Base-by-base conservation (phyloP, 1,140 invertebrate genomes). In the Nephila pilipes region DNA sequence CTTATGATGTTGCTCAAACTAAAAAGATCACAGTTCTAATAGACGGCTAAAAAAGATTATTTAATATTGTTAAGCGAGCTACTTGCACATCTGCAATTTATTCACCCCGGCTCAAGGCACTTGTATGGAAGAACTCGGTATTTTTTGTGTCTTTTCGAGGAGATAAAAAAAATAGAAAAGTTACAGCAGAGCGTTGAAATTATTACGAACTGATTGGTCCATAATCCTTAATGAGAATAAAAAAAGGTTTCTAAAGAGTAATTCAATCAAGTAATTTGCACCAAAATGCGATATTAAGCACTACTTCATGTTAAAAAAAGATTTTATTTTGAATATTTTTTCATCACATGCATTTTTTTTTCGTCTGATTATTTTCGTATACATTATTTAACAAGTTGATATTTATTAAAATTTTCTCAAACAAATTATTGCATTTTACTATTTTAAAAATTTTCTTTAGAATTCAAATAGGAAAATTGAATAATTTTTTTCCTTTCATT, bases 181-280 rank as follows among this genome's bases (percentile, higher is more conserved):
- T 55, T 83, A 60, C 12, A 25, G 32, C 63, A 32, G 38, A 32
- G 32, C 32, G 25, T 65, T 90, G 54, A 80, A 65, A 60, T 57
- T 22, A 91, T 91, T 89, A 89, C 63, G 36, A 79, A 38, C 22
- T 91, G 89, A 91, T 91, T 91, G 89, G 79, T 88, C n/a, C 63
- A 57, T 79, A 91, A 83, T 63, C 58, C 79, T 91, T 91, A 83
- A 83, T 81, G 89, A 90, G 87, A 36, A 88, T 29, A 65, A 90
- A 90, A 88, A 88, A 20, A 60, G 29, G 10, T 32, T 75, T 16
- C 69, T 10, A 75, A 46, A 46, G 46, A 75, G 32, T 75, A 88
- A 88, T 88, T 88, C 87, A 75, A 88, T 88, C 63, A 88, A 80
- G 88, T 90, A 90, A 90, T 90, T 90, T 90, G 88, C 65, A 90